phyloP scores from a whole-genome alignment of 2,113 vertebrate species.

The Hemiscyllium ocellatum region DNA sequence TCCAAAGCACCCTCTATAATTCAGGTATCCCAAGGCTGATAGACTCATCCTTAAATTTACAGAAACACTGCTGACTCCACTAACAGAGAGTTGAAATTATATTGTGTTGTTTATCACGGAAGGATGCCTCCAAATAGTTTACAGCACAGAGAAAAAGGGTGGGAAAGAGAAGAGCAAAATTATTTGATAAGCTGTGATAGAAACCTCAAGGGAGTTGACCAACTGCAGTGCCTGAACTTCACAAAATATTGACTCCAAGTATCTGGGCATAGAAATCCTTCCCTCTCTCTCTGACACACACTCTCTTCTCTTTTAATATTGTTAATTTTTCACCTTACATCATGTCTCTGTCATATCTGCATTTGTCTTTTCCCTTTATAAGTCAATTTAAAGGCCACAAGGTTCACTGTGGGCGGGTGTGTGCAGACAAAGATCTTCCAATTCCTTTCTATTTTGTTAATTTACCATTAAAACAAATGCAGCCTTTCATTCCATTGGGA shows the following conservation, averaged over 20 bases:
- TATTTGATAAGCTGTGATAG: not conserved
- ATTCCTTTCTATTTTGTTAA: constrained; percentile 18
- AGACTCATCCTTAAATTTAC: not conserved
- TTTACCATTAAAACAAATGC: constrained; percentile 21
- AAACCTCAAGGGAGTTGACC: not conserved
- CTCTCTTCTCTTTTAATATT: not conserved
- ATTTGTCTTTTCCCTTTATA: not conserved
- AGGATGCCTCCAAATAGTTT: not conserved
- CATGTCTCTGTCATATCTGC: not conserved
- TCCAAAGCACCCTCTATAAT: too few relatives aligned
- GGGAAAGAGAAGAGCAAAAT: not conserved
- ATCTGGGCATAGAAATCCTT: not conserved
- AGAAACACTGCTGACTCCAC: not conserved
- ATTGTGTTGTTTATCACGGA: not conserved
- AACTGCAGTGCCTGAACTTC: not conserved
- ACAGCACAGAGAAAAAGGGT: not conserved
- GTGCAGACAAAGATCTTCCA: constrained; percentile 2
- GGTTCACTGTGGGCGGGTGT: not conserved
- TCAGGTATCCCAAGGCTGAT: not conserved
- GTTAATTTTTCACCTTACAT: not conserved
- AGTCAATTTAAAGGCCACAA: not conserved
- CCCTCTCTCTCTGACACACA: not conserved
- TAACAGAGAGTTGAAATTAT: not conserved
- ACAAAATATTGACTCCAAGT: not conserved
- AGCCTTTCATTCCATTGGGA: not conserved